Evolutionary conservation across 2,797 vertebrate genomes (phyloP).

Genomic region (Bufotes viridis): DNA sequence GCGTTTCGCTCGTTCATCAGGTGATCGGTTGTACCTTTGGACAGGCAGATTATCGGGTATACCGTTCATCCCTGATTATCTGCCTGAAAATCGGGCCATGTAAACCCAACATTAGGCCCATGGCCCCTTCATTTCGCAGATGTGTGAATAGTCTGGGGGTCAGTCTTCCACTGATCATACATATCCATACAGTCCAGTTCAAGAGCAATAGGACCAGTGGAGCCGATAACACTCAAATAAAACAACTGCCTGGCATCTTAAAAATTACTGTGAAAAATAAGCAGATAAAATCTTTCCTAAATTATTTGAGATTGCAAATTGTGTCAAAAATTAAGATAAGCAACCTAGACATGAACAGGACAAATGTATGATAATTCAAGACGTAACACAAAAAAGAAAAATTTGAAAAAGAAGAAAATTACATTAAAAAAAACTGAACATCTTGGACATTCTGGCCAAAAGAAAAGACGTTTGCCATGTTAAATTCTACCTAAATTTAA

Average conservation of each 20-base stretch:
- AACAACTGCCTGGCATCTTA: not conserved
- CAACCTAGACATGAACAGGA: not conserved
- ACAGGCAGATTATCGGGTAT: too few species aligned
- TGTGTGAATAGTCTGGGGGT: too few species aligned
- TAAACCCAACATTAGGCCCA: too few species aligned
- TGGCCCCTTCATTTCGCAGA: too few species aligned
- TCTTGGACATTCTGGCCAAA: not conserved
- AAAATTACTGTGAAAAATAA: not conserved
- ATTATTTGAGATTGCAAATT: not conserved
- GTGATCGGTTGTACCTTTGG: too few species aligned
- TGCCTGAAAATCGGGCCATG: too few species aligned
- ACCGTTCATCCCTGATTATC: too few species aligned
- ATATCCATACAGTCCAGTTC: too few species aligned
- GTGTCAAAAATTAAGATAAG: conserved; percentile 14
- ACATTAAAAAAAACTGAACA: conserved; percentile 15
- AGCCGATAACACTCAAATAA: not conserved
- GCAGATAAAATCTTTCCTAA: conserved; percentile 16
- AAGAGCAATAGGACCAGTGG: not conserved
- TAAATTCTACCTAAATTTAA: conserved; percentile 43
- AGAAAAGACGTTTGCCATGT: not conserved
- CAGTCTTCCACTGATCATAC: too few species aligned
- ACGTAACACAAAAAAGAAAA: not conserved
- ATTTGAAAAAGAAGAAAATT: not conserved
- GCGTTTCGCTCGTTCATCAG: too few species aligned
- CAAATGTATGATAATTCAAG: conserved; percentile 18